Conservation (phyloP, 2,797 vertebrate genomes). For the Allobates femoralis region DNA sequence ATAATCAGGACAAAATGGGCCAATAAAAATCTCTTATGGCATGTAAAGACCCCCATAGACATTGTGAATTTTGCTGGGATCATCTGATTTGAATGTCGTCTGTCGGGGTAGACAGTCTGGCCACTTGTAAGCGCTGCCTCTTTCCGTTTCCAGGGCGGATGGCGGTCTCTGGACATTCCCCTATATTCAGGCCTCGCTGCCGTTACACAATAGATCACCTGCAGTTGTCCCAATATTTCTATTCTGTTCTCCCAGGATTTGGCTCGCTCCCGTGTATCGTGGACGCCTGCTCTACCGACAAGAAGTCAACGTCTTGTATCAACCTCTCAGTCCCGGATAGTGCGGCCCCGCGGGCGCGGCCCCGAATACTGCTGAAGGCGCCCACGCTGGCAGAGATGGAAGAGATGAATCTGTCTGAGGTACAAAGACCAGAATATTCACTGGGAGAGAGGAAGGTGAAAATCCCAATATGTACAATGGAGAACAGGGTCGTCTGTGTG, state of each 20-base stretch:
- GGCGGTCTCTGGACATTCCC: too few species aligned
- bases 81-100: too few species aligned
- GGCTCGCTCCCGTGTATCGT: slow-evolving; percentile 92
- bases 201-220: too few species aligned
- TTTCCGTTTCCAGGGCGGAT: too few species aligned
- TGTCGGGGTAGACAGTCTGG: too few species aligned
- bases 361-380: slow-evolving; percentile 88
- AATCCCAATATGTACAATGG: too few species aligned
- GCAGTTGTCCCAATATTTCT: neutral
- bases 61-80: too few species aligned
- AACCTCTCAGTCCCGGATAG: slow-evolving; percentile 79
- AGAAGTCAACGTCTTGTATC: slow-evolving; percentile 89
- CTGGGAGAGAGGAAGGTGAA: neutral
- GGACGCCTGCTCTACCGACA: slow-evolving; percentile 77
- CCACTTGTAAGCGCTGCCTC: too few species aligned
- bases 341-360: slow-evolving; percentile 69
- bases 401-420: slow-evolving; percentile 93
- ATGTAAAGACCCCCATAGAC: too few species aligned
- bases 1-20: too few species aligned
- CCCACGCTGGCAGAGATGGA: slow-evolving; percentile 97
- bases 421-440: slow-evolving; percentile 64
- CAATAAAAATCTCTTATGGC: too few species aligned
- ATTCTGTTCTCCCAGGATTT: slow-evolving; percentile 76
- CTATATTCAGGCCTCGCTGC: too few species aligned
- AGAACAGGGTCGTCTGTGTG: neutral